Base-by-base conservation (phyloP, 2,113 vertebrate genomes). In the Platysternon megacephalum region DNA sequence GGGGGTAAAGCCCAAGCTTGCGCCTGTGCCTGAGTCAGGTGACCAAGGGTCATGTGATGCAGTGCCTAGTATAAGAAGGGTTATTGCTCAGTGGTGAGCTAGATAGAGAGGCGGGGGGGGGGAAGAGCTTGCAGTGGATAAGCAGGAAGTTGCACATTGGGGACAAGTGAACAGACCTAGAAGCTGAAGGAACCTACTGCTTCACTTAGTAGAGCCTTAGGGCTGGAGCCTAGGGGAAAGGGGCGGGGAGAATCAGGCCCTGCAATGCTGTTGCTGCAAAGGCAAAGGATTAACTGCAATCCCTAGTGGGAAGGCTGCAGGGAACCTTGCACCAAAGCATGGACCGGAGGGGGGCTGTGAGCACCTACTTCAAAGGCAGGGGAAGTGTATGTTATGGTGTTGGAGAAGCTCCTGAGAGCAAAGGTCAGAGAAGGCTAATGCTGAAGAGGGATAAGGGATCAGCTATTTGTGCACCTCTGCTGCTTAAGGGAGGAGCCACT, bases 91-190 rank as follows among this genome's bases (percentile, higher is more conserved):
- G 14, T 10, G 7, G 65, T 8, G 65, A n/a, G 35, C 35, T 35
- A 16, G 14, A n/a, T 17, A 13, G 61, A 65, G 29, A 32, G 4
- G 11, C 12, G 3, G 48, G 2, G 16, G 5, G 8, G 17, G n/a
- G 21, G 3, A 24, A 44, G 21, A 14, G 72, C 42, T 19, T 8
- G 21, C 11, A 76, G 22, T 6, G 49, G 29, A 2, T 21, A 19
- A 17, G 6, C 14, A 32, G 3, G 29, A 5, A 11, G 14, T 5
- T 8, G 28, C 2, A 1, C 42, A 1, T n/a, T 39, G 35, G 82
- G 49, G 79, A 32, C 24, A 39, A 3, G 72, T 84, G 83, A 10
- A 2, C 2, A n/a, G 61, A n/a, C 46, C 44, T 13, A 3, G 79
- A 11, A 55, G 5, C 1, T 9, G 8, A 12, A 56, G 53, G 82